These are phyloP conservation scores for Lutjanus erythropterus DNA, from an alignment of 2,113 vertebrate species.

Conservation along the genomic window DNA sequence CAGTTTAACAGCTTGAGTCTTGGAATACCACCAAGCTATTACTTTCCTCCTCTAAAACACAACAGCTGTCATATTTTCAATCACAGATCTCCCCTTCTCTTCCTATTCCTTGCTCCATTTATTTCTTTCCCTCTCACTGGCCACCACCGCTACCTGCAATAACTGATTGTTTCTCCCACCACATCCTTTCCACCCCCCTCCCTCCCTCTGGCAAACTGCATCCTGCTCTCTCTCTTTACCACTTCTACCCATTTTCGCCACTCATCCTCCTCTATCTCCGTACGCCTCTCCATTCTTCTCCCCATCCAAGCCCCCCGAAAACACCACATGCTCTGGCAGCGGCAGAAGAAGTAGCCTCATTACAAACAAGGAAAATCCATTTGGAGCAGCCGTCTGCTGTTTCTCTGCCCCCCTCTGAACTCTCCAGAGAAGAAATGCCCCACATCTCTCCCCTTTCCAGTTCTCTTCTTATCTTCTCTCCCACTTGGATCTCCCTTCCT, in stretches of 20 bases:
- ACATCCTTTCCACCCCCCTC: background rate
- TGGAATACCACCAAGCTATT: constrained; percentile 39
- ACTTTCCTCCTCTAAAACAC: constrained; percentile 14
- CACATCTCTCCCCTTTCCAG: constrained; percentile 42
- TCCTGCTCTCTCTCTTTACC: constrained; percentile 32
- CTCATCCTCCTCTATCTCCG: constrained; percentile 35
- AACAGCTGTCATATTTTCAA: constrained; percentile 55
- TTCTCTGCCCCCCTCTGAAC: constrained; percentile 75
- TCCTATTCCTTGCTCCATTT: constrained; percentile 43
- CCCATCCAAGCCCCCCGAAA: constrained; percentile 20
- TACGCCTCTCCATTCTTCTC: constrained; percentile 28
- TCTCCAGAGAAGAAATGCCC: constrained; percentile 77
- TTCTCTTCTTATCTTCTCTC: constrained; percentile 23
- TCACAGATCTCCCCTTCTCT: constrained; percentile 39
- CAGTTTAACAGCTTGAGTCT: constrained; percentile 48
- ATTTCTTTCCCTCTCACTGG: constrained; percentile 40
- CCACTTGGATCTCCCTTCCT: constrained; percentile 34
- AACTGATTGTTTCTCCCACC: constrained; percentile 44
- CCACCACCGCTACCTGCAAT: constrained; percentile 36
- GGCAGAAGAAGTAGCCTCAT: constrained; percentile 76
- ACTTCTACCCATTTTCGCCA: constrained; percentile 44
- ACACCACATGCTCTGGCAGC: constrained; percentile 67
- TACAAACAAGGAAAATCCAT: constrained; percentile 86
- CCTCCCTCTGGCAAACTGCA: constrained; percentile 32
- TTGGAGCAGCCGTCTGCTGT: constrained; percentile 81